These are phyloP conservation scores for Corythornis cristatus DNA, from an alignment of 2,113 vertebrate genomes.

Conservation along the genomic window DNA sequence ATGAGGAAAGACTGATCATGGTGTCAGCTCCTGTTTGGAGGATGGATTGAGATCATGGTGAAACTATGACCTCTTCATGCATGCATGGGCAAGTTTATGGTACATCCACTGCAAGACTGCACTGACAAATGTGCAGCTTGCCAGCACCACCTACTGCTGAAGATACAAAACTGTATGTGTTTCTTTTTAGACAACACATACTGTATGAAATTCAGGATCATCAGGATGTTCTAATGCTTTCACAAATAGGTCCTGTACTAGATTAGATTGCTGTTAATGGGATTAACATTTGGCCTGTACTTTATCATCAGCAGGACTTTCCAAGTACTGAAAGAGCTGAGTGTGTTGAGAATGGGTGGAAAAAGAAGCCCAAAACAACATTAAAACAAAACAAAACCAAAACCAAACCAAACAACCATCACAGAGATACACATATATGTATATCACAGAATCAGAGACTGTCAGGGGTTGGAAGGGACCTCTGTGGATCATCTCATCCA, in stretches of 20 bases:
- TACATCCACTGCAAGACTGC: not conserved
- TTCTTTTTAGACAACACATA: not conserved
- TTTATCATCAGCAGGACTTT: not conserved
- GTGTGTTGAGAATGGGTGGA: not conserved
- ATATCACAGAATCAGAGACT: not conserved
- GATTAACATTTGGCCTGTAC: not conserved
- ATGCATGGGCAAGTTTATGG: not conserved
- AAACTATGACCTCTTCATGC: not conserved
- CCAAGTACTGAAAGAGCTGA: not conserved
- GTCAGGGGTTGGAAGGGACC: not conserved
- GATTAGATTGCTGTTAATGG: not conserved
- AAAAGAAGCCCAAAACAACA: not conserved
- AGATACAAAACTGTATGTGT: not conserved
- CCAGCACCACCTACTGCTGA: constrained; percentile 55
- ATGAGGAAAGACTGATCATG: rapidly evolving
- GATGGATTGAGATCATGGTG: rapidly evolving
- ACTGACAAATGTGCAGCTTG: not conserved
- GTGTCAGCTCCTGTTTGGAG: rapidly evolving
- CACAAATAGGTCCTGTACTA: not conserved
- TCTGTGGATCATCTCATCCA: not conserved
- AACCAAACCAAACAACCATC: not conserved
- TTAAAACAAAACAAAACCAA: not conserved
- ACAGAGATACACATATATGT: rapidly evolving
- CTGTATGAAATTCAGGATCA: not conserved
- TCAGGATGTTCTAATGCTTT: not conserved